Base-by-base conservation (phyloP, 2,888 invertebrate species). In the Ectobius pallidus region DNA sequence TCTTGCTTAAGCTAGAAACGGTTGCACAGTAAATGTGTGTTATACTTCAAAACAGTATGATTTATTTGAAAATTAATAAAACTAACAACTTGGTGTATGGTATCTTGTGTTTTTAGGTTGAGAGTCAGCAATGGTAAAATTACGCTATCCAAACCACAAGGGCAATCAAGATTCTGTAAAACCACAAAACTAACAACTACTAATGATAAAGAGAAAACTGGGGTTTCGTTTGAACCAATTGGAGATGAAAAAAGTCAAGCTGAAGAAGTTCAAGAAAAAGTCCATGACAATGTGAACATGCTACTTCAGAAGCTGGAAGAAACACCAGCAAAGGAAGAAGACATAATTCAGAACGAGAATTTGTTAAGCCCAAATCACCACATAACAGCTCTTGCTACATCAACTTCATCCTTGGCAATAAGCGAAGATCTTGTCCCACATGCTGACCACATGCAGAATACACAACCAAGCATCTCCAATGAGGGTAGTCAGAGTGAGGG, bases 201-300 rank as follows among this genome's bases (percentile, higher is more conserved):
- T n/a, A n/a, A n/a, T n/a, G n/a, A n/a, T n/a, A n/a, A n/a, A n/a
- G n/a, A n/a, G n/a, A n/a, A n/a, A n/a, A n/a, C n/a, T n/a, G n/a
- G n/a, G n/a, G n/a, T n/a, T n/a, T n/a, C 20, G 9, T n/a, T 82
- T 69, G 83, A 83, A 78, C 79, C 7, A 84, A 85, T 77, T 78
- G 84, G 69, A 77, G 76, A 2, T 18, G 81, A 82, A 3, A 65
- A 65, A 7, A 46, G 65, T 46, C 25, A 18, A 44, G 30, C 65
- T 27, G 81, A 83, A 55, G 80, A 81, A n/a, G 76, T 77, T 2
- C 74, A 81, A 20, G 80, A 82, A 72, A 71, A 73, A 25, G 74
- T 78, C 1, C 74, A 80, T 14, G 79, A 81, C 32, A 77, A 78
- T 44, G 79, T 82, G 6, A 78, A 77, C 20, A 77, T 81, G 69